Base-by-base conservation (phyloP, 2,113 vertebrate genomes). In the Osmerus mordax region DNA sequence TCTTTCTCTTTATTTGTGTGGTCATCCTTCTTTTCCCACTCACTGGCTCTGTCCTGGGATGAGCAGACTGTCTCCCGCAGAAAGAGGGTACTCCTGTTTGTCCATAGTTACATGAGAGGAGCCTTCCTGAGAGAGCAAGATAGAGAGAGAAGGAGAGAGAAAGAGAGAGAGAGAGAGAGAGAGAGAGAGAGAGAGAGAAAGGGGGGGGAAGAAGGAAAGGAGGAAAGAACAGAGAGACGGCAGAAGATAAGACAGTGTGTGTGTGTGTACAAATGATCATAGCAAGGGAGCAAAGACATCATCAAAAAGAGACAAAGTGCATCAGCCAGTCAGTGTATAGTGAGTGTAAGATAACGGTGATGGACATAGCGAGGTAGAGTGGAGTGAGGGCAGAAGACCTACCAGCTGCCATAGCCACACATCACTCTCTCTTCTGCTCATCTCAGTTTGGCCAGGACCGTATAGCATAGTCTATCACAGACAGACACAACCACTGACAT, bases 381-480 rank as follows among this genome's bases (percentile, higher is more conserved):
- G 13, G 32, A 51, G 23, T 4, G 47, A 54, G 21, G 3, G 41
- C 41, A 47, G 41, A 9, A 12, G 23, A 70, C 90, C 0, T 91
- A 94, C 97, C 94, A 95, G 79, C 72, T 99, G 97, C 97, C 97
- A 99, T 75, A 98, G 92, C 97, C 97, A 99, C 70, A 87, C 76
- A 70, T 98, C 95, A 0, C 89, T 94, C 56, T 88, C 78, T 53
- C 67, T 87, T 18, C 72, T 83, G 0, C 59, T 81, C 23, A 78
- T 75, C 71, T 90, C 82, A 15, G 89, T 93, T 79, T 84, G 85
- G 70, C 97, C 97, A 59, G 88, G 78, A 81, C 95, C 96, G 6
- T 91, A 93, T 69, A 90, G 77, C 21, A 91, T 74, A 29, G 81
- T 93, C 97, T 98, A 84, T 72, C 65, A 55, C 6, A 69, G 7